phyloP scores from a whole-genome alignment of 2,888 invertebrate genomes.

The Drosophila formosana region DNA sequence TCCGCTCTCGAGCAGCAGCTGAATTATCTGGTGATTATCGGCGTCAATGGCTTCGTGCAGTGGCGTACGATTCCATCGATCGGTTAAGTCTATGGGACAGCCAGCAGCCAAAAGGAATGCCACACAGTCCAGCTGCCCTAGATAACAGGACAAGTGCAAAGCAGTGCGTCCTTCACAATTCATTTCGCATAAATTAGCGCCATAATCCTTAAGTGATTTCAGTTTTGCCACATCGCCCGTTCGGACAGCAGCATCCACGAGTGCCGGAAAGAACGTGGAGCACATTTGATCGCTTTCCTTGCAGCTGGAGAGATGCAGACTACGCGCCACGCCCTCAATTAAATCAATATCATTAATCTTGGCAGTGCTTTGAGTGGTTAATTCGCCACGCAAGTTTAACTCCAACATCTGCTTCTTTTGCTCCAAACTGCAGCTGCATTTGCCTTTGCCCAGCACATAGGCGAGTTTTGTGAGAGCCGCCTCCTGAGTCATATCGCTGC shows the following conservation, averaged over 20 bases:
- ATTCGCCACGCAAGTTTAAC: constrained; percentile 91
- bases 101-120: constrained; percentile 91
- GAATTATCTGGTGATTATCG: constrained; percentile 88
- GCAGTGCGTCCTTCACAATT: constrained; percentile 93
- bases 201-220: constrained; percentile 86
- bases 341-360: constrained; percentile 85
- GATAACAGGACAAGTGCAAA: constrained; percentile 91
- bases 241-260: constrained; percentile 88
- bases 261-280: constrained; percentile 88
- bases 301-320: constrained; percentile 86
- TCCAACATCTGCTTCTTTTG: constrained; percentile 90
- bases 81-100: constrained; percentile 92
- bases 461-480: constrained; percentile 96
- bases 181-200: constrained; percentile 90
- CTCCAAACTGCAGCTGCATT: constrained; percentile 88
- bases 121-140: constrained; percentile 88
- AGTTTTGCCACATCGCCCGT: constrained; percentile 86
- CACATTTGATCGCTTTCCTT: constrained; percentile 86
- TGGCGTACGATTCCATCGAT: constrained; percentile 89
- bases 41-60: constrained; percentile 89
- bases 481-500: constrained; percentile 90
- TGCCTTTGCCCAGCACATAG: constrained; percentile 93
- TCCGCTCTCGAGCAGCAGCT: constrained; percentile 89
- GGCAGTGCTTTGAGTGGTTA: constrained; percentile 86
- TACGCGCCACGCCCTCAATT: constrained; percentile 87